Evolutionary conservation across 2,797 vertebrate species (phyloP).

Genomic region (Sebastes wilsoni): DNA sequence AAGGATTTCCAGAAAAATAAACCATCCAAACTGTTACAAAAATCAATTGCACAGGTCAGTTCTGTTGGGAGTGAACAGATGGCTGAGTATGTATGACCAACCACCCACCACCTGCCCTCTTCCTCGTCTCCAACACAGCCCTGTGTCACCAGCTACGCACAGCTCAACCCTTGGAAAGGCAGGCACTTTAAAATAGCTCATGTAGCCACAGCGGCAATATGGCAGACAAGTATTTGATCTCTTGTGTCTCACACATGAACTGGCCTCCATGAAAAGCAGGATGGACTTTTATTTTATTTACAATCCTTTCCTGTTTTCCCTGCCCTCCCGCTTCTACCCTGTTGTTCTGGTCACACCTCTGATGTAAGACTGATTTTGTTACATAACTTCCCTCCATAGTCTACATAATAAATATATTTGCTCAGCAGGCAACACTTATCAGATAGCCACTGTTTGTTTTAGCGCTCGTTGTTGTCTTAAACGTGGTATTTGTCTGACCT

Average conservation of each 20-base stretch:
- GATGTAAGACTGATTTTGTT: conserved; percentile 18
- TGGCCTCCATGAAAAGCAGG: not conserved
- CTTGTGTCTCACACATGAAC: not conserved
- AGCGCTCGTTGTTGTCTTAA: conserved; percentile 51
- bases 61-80: conserved; percentile 23
- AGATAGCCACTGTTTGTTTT: conserved; percentile 63
- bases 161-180: conserved; percentile 14
- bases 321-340: not conserved
- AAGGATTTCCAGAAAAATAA: conserved; percentile 25
- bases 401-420: conserved; percentile 47
- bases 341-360: conserved; percentile 8
- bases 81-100: conserved; percentile 4
- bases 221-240: conserved; percentile 29
- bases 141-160: conserved; percentile 39
- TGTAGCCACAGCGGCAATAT: conserved; percentile 19
- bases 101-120: conserved; percentile 6
- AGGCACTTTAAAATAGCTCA: conserved; percentile 52
- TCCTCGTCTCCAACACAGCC: conserved; percentile 44
- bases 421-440: conserved; percentile 50
- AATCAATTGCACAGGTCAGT: conserved; percentile 32
- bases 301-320: conserved; percentile 23
- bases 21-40: conserved; percentile 35
- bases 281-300: conserved; percentile 14
- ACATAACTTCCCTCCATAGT: conserved; percentile 34
- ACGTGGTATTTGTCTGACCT: conserved; percentile 64